Conservation (phyloP, 2,113 vertebrate species). For the Mobula birostris region DNA sequence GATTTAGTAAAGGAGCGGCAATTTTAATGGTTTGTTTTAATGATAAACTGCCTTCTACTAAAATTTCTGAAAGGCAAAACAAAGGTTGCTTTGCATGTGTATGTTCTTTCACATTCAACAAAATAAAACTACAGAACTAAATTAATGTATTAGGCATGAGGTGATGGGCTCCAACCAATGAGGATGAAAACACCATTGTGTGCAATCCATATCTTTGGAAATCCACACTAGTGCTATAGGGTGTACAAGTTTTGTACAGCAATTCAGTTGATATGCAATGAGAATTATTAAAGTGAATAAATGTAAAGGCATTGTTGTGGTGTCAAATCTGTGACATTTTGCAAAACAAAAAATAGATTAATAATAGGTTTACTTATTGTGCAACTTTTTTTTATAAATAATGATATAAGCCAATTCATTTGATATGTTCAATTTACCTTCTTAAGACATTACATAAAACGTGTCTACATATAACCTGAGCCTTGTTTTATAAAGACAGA, state of each 20-base stretch:
- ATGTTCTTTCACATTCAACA: no score
- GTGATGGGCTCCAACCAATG: background rate
- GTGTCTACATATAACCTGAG: background rate
- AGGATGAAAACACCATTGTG: background rate
- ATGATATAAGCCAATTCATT: background rate
- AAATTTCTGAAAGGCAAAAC: background rate
- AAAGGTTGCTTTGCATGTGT: background rate
- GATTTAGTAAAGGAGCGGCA: background rate
- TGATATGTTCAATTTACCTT: background rate
- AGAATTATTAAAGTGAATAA: background rate
- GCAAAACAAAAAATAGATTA: constrained; percentile 53
- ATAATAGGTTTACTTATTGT: constrained; percentile 41
- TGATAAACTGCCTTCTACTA: background rate
- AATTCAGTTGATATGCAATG: background rate
- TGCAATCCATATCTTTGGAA: background rate
- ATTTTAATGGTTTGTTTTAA: background rate
- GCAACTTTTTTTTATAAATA: background rate
- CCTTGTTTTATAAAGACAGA: background rate
- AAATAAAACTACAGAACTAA: background rate
- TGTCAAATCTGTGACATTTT: constrained; percentile 38
- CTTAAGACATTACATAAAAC: background rate
- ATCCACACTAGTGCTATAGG: background rate
- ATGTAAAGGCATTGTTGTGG: background rate
- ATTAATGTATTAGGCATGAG: no score
- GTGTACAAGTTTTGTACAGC: background rate